A percentile compares a stretch with the other conserved stretches of the same genome.
Conservation (phyloP, 2,113 vertebrate genomes). For the Microcebus murinus region DNA sequence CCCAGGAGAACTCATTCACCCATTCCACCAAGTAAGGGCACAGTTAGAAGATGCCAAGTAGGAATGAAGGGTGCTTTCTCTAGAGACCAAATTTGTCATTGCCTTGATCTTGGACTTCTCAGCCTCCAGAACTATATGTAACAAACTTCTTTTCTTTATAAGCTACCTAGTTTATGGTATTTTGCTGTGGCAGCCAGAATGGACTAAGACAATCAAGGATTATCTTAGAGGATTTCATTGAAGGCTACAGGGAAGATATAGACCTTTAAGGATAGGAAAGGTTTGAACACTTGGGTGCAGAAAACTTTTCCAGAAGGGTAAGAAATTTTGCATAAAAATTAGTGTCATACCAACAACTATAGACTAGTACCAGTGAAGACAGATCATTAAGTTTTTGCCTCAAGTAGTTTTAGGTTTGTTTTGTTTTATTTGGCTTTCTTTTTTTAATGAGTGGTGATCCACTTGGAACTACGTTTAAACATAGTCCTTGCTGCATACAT, state of each 20-base stretch:
- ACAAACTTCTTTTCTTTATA: neutral
- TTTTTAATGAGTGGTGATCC: neutral
- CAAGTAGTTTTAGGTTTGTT: neutral
- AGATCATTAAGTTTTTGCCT: neutral
- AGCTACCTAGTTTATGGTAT: neutral
- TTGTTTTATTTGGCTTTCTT: neutral
- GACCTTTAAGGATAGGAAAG: neutral
- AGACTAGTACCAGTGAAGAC: neutral
- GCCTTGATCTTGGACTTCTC: neutral
- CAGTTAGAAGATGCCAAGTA: neutral
- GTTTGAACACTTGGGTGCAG: neutral
- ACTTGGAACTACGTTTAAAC: neutral
- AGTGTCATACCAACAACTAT: neutral
- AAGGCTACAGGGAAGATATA: neutral
- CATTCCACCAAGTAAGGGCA: too few species aligned
- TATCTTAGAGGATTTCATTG: neutral
- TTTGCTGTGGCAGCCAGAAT: neutral
- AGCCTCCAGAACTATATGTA: neutral
- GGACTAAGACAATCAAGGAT: neutral
- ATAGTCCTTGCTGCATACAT: neutral
- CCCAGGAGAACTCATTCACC: too few species aligned
- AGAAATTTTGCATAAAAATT: neutral
- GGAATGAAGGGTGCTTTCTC: too few species aligned
- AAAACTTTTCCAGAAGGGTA: neutral
- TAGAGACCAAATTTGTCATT: neutral